phyloP scores from a whole-genome alignment of 2,797 vertebrate species.

The Sebastes cheni region DNA sequence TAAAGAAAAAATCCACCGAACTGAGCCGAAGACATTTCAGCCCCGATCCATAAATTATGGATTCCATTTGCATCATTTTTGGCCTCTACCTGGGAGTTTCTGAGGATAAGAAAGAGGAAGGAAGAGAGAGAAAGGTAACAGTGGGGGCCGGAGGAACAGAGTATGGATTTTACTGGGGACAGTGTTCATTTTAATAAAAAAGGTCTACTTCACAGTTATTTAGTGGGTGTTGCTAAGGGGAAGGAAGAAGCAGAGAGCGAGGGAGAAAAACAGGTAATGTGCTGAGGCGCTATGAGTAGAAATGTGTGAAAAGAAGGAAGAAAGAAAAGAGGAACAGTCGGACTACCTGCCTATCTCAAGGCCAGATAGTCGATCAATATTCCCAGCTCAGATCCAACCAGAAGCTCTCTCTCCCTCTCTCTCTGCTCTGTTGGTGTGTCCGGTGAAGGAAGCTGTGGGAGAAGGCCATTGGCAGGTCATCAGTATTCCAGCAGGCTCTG shows the following conservation, averaged over 20 bases:
- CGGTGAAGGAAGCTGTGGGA: slow-evolving; percentile 67
- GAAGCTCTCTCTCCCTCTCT: not conserved
- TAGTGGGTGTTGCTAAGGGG: slow-evolving; percentile 11
- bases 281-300: slow-evolving; percentile 17
- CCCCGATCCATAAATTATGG: slow-evolving; percentile 25
- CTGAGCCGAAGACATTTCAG: slow-evolving; percentile 15
- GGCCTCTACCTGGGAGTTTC: slow-evolving; percentile 15
- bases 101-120: not conserved
- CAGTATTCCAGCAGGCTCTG: slow-evolving; percentile 72
- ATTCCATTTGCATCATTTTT: slow-evolving; percentile 19
- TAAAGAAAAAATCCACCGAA: not conserved
- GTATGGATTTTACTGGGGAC: slow-evolving; percentile 37
- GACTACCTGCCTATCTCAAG: slow-evolving; percentile 49
- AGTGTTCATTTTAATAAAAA: slow-evolving; percentile 31
- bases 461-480: slow-evolving; percentile 71
- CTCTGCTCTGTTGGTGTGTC: slow-evolving; percentile 41
- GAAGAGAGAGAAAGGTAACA: slow-evolving; percentile 8
- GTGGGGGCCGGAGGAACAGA: not conserved
- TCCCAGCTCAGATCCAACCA: slow-evolving; percentile 60
- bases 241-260: slow-evolving; percentile 2
- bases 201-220: slow-evolving; percentile 30
- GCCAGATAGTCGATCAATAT: slow-evolving; percentile 64
- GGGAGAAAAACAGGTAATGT: slow-evolving; percentile 29
- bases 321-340: slow-evolving; percentile 19
- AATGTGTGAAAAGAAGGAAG: slow-evolving; percentile 29